Percentiles rank a stretch among this genome's conserved stretches.
These are phyloP conservation scores for Limosa lapponica DNA, from an alignment of 2,797 vertebrate genomes.

Conservation along the genomic window DNA sequence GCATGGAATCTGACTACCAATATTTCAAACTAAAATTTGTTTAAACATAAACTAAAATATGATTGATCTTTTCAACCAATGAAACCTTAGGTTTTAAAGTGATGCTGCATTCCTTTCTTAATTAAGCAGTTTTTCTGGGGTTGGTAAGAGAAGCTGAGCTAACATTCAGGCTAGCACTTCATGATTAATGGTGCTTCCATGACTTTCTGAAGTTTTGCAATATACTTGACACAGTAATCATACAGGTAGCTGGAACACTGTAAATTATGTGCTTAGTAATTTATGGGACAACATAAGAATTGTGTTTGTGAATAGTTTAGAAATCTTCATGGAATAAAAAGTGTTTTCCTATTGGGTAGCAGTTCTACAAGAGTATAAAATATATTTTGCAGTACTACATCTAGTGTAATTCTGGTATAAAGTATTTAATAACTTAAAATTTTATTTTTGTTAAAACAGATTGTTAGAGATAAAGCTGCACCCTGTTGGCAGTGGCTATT, in stretches of 20 bases:
- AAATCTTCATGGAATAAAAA: neutral
- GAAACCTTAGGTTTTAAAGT: neutral
- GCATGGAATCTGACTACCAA: neutral
- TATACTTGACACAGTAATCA: neutral
- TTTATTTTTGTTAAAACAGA: neutral
- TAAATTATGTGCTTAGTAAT: neutral
- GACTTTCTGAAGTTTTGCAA: neutral
- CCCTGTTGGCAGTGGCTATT: fast-evolving
- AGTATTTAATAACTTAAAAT: neutral
- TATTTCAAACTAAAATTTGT: neutral
- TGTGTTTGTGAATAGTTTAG: neutral
- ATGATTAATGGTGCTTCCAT: neutral
- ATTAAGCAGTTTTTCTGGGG: neutral
- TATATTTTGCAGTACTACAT: neutral
- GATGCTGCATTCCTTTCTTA: neutral
- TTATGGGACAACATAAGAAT: neutral
- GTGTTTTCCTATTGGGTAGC: neutral
- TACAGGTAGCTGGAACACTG: neutral
- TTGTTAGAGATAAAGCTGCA: neutral
- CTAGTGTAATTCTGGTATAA: neutral
- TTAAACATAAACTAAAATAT: neutral
- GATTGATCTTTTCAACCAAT: neutral
- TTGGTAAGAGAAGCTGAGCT: neutral
- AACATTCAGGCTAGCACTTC: neutral
- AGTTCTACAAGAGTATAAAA: neutral